A percentile compares a stretch with the other conserved stretches of the same genome.
Evolutionary conservation across 2,888 invertebrate species (phyloP).

Genomic region (Marasmarcha lunaedactyla): DNA sequence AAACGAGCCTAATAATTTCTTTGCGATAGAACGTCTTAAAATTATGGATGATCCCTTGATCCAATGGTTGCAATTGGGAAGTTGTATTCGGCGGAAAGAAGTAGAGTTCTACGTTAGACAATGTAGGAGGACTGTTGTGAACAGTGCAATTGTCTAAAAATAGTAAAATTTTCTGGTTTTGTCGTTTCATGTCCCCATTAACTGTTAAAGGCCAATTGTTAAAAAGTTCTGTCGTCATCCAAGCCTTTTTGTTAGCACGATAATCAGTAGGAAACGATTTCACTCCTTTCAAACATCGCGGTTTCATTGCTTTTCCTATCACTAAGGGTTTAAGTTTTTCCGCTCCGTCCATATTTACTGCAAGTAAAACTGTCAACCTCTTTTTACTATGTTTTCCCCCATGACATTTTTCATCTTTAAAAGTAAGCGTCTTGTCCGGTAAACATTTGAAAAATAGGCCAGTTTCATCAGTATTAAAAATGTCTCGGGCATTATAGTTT

Average conservation of each 20-base stretch:
- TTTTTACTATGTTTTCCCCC: slow-evolving; percentile 18
- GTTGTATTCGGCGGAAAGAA: slow-evolving; percentile 14
- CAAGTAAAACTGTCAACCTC: slow-evolving; percentile 7
- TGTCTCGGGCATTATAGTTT: slow-evolving; percentile 4
- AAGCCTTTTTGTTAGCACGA: slow-evolving; percentile 1
- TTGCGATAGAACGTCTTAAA: slow-evolving; percentile 7
- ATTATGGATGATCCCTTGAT: slow-evolving; percentile 12
- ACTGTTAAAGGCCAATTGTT: not conserved
- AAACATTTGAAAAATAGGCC: slow-evolving; percentile 23
- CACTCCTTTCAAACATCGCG: slow-evolving; percentile 13
- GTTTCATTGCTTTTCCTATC: slow-evolving; percentile 13
- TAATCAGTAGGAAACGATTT: slow-evolving; percentile 2
- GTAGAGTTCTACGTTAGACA: slow-evolving; percentile 12
- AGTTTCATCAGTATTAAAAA: slow-evolving; percentile 23
- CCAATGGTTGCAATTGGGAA: slow-evolving; percentile 13
- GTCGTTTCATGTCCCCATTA: slow-evolving; percentile 1
- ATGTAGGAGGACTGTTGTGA: slow-evolving; percentile 14
- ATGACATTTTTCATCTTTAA: slow-evolving; percentile 21
- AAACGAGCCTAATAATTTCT: not conserved
- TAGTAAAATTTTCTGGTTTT: slow-evolving; percentile 5
- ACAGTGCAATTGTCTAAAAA: slow-evolving; percentile 12
- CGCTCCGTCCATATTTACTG: slow-evolving; percentile 10
- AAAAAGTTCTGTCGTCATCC: slow-evolving; percentile 2
- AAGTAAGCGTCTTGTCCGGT: slow-evolving; percentile 21
- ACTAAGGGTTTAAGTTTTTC: slow-evolving; percentile 11